Evolutionary conservation across 2,113 vertebrate genomes (phyloP).

Genomic region (Maccullochella peelii): DNA sequence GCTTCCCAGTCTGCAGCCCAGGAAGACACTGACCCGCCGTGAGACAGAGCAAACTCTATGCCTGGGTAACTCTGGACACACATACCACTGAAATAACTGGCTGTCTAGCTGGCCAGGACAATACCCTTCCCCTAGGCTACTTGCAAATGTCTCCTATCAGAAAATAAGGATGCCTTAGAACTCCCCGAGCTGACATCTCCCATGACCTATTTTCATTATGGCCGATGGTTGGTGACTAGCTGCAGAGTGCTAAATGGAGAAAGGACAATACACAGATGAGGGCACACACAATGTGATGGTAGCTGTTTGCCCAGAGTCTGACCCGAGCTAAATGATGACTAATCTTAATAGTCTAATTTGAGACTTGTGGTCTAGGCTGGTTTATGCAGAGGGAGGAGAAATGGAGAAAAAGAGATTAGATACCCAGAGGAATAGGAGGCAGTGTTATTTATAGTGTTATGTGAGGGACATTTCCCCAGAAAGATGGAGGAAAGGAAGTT

Average conservation of each 20-base stretch:
- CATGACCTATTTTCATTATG: conserved; percentile 76
- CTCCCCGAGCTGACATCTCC: conserved; percentile 65
- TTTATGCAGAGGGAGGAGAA: conserved; percentile 28
- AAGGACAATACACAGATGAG: conserved; percentile 66
- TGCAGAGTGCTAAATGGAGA: conserved; percentile 57
- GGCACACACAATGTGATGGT: conserved; percentile 27
- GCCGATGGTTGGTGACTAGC: conserved; percentile 56
- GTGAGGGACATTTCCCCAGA: conserved; percentile 19
- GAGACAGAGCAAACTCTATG: conserved; percentile 20
- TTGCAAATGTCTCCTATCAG: conserved; percentile 56
- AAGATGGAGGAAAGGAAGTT: conserved; percentile 34
- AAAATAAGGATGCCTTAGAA: conserved; percentile 62
- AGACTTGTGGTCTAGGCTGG: conserved; percentile 29
- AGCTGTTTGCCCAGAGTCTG: conserved; percentile 49
- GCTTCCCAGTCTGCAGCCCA: neutral
- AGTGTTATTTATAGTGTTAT: conserved; percentile 42
- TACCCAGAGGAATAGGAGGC: conserved; percentile 7
- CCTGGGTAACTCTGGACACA: conserved; percentile 55
- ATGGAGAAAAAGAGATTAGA: neutral
- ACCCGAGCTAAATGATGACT: conserved; percentile 52
- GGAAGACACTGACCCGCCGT: neutral
- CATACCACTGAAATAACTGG: conserved; percentile 45
- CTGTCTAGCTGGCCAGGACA: conserved; percentile 43
- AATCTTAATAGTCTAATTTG: conserved; percentile 34
- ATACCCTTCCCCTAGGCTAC: conserved; percentile 63